These are phyloP conservation scores for Morpho deidamia DNA, from an alignment of 2,888 invertebrate genomes.

Conservation along the genomic window DNA sequence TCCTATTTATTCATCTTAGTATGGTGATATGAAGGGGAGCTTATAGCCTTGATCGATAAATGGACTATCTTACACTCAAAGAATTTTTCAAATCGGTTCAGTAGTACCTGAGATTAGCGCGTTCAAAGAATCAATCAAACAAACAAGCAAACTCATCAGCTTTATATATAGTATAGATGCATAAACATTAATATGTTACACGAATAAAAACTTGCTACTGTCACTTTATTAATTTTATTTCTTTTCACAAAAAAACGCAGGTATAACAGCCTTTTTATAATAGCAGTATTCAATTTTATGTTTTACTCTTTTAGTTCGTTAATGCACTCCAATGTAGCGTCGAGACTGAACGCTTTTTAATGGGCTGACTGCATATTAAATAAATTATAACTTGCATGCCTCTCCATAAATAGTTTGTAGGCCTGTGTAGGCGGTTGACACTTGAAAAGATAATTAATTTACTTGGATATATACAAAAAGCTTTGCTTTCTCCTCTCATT, in stretches of 20 bases:
- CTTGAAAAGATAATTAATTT: conserved; percentile 36
- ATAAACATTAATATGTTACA: too few species aligned
- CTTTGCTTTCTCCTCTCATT: conserved; percentile 20
- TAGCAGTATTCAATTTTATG: conserved; percentile 11
- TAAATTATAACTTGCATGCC: conserved; percentile 39
- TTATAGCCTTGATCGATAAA: too few species aligned
- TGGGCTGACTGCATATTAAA: conserved; percentile 51
- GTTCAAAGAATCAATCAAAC: too few species aligned
- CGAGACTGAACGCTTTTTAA: conserved; percentile 64
- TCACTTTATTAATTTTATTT: not conserved
- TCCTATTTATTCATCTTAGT: too few species aligned
- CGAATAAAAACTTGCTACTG: not conserved
- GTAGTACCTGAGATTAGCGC: too few species aligned
- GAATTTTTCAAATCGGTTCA: too few species aligned
- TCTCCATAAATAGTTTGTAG: conserved; percentile 37
- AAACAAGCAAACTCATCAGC: too few species aligned
- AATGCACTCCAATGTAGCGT: conserved; percentile 46
- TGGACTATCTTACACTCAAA: too few species aligned
- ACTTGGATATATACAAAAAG: conserved; percentile 26
- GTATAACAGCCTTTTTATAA: conserved; percentile 21
- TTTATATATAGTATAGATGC: too few species aligned
- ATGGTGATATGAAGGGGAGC: too few species aligned
- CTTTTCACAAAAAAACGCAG: conserved; percentile 7
- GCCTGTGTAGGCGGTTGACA: conserved; percentile 32
- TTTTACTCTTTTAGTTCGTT: conserved; percentile 26